phyloP scores from a whole-genome alignment of 2,797 vertebrate genomes.

The Distichodus sexfasciatus region DNA sequence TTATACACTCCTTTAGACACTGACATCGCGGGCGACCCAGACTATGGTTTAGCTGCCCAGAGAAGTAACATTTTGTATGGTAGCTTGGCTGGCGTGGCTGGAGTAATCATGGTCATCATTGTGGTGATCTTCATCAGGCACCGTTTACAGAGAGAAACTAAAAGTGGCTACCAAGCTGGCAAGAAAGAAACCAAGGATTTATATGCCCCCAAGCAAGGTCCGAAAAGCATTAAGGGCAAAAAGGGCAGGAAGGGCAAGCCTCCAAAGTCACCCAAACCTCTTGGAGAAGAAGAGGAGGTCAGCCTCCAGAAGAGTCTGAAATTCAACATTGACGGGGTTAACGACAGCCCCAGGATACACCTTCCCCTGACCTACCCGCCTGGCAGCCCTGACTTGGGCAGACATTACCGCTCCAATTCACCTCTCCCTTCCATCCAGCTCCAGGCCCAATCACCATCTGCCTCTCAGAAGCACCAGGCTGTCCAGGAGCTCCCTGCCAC shows the following conservation, averaged over 20 bases:
- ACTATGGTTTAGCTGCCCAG: constrained; percentile 90
- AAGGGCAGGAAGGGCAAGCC: constrained; percentile 93
- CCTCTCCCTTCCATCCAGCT: constrained; percentile 97
- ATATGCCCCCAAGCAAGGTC: constrained; percentile 92
- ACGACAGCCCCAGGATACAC: constrained; percentile 96
- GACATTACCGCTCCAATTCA: constrained; percentile 98
- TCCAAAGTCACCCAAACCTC: constrained; percentile 89
- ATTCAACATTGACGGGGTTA: constrained; percentile 94
- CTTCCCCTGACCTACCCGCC: constrained; percentile 96
- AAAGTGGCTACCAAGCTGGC: constrained; percentile 96
- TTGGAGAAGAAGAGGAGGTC: constrained; percentile 85
- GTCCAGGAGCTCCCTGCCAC: constrained; percentile 97
- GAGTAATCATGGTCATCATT: constrained; percentile 90
- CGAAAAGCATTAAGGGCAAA: constrained; percentile 88
- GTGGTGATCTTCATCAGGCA: constrained; percentile 91
- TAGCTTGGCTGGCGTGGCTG: constrained; percentile 93
- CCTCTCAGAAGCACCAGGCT: constrained; percentile 98
- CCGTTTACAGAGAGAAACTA: constrained; percentile 92
- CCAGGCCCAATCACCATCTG: constrained; percentile 96
- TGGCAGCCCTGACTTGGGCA: constrained; percentile 93
- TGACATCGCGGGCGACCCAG: constrained; percentile 95
- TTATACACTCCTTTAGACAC: constrained; percentile 93
- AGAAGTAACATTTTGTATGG: constrained; percentile 95
- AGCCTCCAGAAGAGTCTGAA: constrained; percentile 96
- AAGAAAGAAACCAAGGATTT: constrained; percentile 99